Evolutionary conservation across 2,797 vertebrate species (phyloP), one percentile per base, ranked within the genome.

Genomic region (Harpagifer antarcticus): DNA sequence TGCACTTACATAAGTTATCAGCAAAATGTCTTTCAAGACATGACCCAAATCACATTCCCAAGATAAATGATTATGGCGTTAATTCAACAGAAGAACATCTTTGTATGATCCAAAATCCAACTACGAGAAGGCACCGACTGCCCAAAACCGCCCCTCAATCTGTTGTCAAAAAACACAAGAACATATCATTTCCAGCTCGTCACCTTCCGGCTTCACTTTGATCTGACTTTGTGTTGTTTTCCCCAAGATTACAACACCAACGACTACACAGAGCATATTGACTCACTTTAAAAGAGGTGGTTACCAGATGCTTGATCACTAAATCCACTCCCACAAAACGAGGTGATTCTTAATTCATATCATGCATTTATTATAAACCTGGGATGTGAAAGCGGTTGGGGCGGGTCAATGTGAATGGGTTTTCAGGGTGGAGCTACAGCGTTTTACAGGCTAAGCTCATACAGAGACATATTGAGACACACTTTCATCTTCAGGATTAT

Each of bases 401-500:
- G 20, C 0, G 0, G 0, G 42, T 15, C 0, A 9, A 14, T 43
- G 60, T 2, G 54, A 44, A 14, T 16, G 53, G 5, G 49, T 53
- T 50, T 61, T 68, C 5, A 2, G 63, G 89, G 87, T 88, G 66
- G 60, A 27, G 55, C 59, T 49, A 59, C 81, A 52, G 82, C 67
- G n/a, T 86, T 74, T 89, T 85, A 93, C 93, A 84, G 93, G 93
- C 86, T 96, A 94, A 96, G 92, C 96, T 95, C 92, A 91, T 92
- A 90, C 95, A 64, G 89, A 94, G 93, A 95, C 95, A 96, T 95
- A 96, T 91, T 96, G 96, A 93, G 95, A 95, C 94, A 96, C 89
- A 95, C 95, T 95, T 96, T 96, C 94, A 96, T 96, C 94, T 95
- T 88, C 88, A 83, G 95, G 95, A 96, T 97, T 96, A 96, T 92